phyloP scores from a whole-genome alignment of 2,113 vertebrate genomes.

The cattle (Bos taurus) region DNA sequence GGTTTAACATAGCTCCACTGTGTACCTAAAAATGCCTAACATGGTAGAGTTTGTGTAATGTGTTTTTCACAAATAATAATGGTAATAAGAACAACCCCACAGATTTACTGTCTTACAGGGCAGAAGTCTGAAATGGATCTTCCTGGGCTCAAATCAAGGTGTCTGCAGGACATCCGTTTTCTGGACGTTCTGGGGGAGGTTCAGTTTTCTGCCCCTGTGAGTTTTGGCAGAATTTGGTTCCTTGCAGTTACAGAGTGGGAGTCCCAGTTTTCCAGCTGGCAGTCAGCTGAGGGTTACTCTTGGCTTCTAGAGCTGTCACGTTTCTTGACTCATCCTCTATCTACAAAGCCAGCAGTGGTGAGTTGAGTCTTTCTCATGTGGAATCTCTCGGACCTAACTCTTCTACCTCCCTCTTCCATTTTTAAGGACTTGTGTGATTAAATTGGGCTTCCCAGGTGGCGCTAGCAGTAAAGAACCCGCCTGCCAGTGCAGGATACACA shows the following conservation, averaged over 20 bases:
- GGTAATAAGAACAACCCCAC: background rate
- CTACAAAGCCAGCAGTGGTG: background rate
- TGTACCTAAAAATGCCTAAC: background rate
- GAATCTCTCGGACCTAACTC: background rate
- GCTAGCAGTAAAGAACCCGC: background rate
- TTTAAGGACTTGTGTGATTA: background rate
- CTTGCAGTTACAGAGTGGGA: fast-evolving
- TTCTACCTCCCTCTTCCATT: background rate
- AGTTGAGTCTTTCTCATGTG: background rate
- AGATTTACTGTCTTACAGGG: background rate
- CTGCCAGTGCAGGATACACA: background rate
- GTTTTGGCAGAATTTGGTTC: background rate
- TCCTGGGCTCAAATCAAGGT: background rate
- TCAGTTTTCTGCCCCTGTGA: background rate
- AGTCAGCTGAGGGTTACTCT: background rate
- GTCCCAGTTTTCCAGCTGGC: background rate
- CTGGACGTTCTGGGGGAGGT: background rate
- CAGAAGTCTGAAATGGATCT: background rate
- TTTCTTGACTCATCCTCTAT: background rate
- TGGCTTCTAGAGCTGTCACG: background rate
- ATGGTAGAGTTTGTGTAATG: background rate
- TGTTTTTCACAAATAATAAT: background rate
- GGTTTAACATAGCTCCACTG: background rate
- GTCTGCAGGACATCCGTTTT: no score
- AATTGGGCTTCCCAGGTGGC: background rate